Percentiles rank a stretch among this genome's conserved stretches.
Evolutionary conservation across 2,797 vertebrate genomes (phyloP).

Genomic region (Girardinus metallicus): DNA sequence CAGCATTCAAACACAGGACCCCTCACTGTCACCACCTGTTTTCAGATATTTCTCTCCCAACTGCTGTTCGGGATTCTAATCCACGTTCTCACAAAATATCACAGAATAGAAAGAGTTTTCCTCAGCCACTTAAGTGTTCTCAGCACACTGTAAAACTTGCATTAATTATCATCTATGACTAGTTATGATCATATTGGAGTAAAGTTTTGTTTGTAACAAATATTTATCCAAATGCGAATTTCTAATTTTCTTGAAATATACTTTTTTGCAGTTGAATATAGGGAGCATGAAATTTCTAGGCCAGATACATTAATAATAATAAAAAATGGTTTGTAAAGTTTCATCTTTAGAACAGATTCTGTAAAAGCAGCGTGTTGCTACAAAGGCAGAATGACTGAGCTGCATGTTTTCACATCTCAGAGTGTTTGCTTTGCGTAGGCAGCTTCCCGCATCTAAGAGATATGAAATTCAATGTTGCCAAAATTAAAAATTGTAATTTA

Average conservation of each 20-base stretch:
- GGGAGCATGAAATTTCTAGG: neutral
- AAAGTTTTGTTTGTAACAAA: neutral
- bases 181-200: too few relatives aligned
- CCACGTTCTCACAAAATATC: neutral
- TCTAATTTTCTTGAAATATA: neutral
- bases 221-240: neutral
- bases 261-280: neutral
- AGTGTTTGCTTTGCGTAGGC: neutral
- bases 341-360: neutral
- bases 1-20: constrained; percentile 60
- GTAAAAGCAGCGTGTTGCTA: neutral
- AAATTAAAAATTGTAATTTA: constrained; percentile 62
- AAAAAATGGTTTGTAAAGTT: neutral
- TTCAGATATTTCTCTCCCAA: constrained; percentile 14
- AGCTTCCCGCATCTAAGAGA: neutral
- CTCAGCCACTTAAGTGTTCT: neutral
- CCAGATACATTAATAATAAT: neutral
- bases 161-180: neutral
- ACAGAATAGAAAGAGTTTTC: constrained; percentile 8
- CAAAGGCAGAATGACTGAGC: neutral
- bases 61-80: constrained; percentile 21
- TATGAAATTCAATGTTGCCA: neutral
- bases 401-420: neutral
- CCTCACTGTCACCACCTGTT: constrained; percentile 60
- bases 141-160: neutral